A percentile compares a stretch with the other conserved stretches of the same genome.
phyloP scores from a whole-genome alignment of 2,113 vertebrate species.

The Camelus bactrianus region DNA sequence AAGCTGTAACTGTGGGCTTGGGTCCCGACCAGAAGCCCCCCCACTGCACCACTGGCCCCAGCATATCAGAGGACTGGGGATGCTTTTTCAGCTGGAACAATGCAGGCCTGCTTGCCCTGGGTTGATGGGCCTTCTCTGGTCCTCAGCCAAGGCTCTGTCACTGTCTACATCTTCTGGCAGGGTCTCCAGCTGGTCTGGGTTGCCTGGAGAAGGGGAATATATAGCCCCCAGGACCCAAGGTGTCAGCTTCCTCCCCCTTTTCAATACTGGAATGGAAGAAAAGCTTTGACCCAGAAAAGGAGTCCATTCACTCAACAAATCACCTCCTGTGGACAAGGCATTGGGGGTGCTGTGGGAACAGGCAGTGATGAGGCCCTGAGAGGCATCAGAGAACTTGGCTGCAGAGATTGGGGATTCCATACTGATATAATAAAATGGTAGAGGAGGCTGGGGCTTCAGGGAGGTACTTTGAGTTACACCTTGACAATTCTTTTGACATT shows the following conservation, averaged over 20 bases:
- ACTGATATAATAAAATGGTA: neutral
- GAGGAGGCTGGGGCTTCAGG: neutral
- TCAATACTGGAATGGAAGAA: neutral
- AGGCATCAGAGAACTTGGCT: neutral
- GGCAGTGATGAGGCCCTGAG: neutral
- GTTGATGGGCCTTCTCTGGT: neutral
- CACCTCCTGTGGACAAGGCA: neutral
- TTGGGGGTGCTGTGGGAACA: neutral
- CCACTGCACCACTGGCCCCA: fast-evolving
- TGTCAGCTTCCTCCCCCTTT: neutral
- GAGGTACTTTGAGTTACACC: neutral
- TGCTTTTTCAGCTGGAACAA: too few species aligned
- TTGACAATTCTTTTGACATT: neutral
- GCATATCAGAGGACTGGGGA: neutral
- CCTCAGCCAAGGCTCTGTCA: neutral
- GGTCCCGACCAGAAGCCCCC: neutral
- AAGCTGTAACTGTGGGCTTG: neutral
- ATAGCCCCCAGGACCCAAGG: neutral
- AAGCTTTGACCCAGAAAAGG: neutral
- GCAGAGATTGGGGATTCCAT: neutral
- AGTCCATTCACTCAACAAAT: neutral
- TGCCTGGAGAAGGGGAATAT: fast-evolving
- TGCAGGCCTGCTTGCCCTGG: neutral
- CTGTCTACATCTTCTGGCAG: neutral
- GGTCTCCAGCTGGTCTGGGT: neutral